Base-by-base conservation (phyloP, 2,113 vertebrate genomes). In the Cettia cetti region DNA sequence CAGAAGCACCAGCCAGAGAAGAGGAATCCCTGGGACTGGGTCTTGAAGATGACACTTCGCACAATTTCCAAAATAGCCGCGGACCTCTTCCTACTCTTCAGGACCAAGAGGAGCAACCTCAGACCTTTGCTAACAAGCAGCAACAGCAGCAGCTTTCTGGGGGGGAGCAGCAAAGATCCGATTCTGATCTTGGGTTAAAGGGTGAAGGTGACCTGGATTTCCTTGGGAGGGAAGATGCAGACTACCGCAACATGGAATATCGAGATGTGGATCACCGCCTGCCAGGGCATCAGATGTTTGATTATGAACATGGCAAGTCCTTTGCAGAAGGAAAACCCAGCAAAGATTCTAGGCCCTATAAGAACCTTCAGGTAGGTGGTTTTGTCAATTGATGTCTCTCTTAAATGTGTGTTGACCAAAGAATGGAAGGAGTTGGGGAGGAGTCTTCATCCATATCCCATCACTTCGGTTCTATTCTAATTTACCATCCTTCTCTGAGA, bases 231-330 rank as follows among this genome's bases (percentile, higher is more conserved):
- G 98, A 98, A 96, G 97, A 98, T 70, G 97, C 96, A n/a, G 98
- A 99, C 89, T 97, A 98, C 52, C 97, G 97, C 96, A 99, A 98
- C 96, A 99, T 99, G 92, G 99, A 99, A 88, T 99, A 99, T 92
- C 98, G 99, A 20, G 99, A 99, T 92, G 99, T 99, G 77, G 99
- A 99, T 97, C 99, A 99, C 92, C 98, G 99, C 56, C 98, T 99
- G 60, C 98, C 97, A 4, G 98, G 99, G 10, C 97, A 95, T 66
- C 98, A 98, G 45, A 94, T 97, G 70, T 99, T 98, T 95, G 98
- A 98, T 28, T 99, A 99, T 97, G 98, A 98, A 70, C 98, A 97
- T 30, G 98, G 97, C 87, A 98, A 98, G 88, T 88, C 98, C 97
- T 97, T 98, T 93, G 82, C 96, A 77, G 96, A 98, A 97, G 96